Evolutionary conservation across 64 coral and sea anemone species (phyloP).

Genomic region (Actinia equina): DNA sequence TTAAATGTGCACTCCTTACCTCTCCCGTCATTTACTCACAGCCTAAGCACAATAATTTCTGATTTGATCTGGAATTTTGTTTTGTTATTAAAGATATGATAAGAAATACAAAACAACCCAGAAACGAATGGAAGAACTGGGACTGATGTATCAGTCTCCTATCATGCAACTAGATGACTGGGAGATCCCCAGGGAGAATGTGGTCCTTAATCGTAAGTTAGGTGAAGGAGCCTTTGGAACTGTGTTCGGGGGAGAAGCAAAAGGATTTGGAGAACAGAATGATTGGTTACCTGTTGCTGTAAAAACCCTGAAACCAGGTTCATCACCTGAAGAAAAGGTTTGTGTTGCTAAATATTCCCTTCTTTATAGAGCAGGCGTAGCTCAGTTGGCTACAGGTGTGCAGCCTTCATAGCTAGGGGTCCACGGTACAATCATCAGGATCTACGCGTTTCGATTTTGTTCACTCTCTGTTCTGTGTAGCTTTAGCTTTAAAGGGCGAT

Average conservation of each 20-base stretch:
- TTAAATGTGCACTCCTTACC: too few species aligned
- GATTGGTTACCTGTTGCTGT: conserved; percentile 88
- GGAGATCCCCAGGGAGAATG: conserved; percentile 69
- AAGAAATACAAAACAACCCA: conserved; percentile 76
- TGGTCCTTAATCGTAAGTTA: conserved; percentile 83
- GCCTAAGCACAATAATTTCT: too few species aligned
- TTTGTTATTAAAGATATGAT: too few species aligned
- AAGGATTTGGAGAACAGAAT: conserved; percentile 33
- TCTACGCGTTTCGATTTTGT: too few species aligned
- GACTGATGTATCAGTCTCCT: conserved; percentile 78
- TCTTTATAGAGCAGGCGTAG: too few species aligned
- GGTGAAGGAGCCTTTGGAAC: conserved; percentile 90
- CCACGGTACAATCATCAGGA: too few species aligned
- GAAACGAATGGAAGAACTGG: conserved; percentile 83
- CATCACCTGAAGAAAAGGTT: conserved; percentile 89
- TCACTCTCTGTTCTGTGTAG: too few species aligned
- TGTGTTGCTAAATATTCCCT: background rate
- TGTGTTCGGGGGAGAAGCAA: conserved; percentile 75
- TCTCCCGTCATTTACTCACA: too few species aligned
- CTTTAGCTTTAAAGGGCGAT: too few species aligned
- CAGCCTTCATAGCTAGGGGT: too few species aligned
- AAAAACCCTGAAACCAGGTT: conserved; percentile 75
- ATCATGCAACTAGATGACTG: conserved; percentile 78
- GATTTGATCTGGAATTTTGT: too few species aligned
- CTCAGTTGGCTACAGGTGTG: too few species aligned